These are phyloP conservation scores for Hippocampus kuda DNA, from an alignment of 2,797 vertebrate genomes.

Conservation along the genomic window DNA sequence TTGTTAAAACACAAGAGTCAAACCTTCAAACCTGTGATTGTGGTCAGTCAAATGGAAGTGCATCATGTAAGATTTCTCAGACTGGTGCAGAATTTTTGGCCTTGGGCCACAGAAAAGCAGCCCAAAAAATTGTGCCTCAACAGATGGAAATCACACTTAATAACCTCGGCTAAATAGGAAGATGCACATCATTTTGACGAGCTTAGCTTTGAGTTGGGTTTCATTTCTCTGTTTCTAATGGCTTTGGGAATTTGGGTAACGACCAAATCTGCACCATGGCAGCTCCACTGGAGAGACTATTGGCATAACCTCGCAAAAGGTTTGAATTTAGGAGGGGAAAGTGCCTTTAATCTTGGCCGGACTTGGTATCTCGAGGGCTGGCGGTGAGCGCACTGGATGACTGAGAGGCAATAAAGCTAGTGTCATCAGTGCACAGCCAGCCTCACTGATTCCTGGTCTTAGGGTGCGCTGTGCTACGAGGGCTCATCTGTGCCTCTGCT, in stretches of 20 bases:
- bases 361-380: slow-evolving; percentile 41
- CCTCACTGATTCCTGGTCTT: slow-evolving; percentile 50
- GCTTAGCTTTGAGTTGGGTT: slow-evolving; percentile 23
- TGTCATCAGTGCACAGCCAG: slow-evolving; percentile 46
- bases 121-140: slow-evolving; percentile 16
- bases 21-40: slow-evolving; percentile 15
- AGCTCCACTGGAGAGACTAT: slow-evolving; percentile 29
- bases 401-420: slow-evolving; percentile 39
- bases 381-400: slow-evolving; percentile 35
- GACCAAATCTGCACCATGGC: slow-evolving; percentile 26
- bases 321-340: slow-evolving; percentile 42
- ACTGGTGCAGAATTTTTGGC: slow-evolving; percentile 7
- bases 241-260: slow-evolving; percentile 29
- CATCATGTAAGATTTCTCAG: slow-evolving; percentile 21
- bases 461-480: slow-evolving; percentile 32
- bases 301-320: slow-evolving; percentile 27
- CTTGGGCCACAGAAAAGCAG: slow-evolving; percentile 9
- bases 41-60: slow-evolving; percentile 6
- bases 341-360: slow-evolving; percentile 52
- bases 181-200: slow-evolving; percentile 23
- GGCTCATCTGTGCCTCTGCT: slow-evolving; percentile 54
- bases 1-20: slow-evolving; percentile 1
- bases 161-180: slow-evolving; percentile 28
- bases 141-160: slow-evolving; percentile 33
- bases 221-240: slow-evolving; percentile 26